These are phyloP conservation scores for Pyrgus malvae DNA, from an alignment of 2,888 invertebrate genomes.

Conservation along the genomic window DNA sequence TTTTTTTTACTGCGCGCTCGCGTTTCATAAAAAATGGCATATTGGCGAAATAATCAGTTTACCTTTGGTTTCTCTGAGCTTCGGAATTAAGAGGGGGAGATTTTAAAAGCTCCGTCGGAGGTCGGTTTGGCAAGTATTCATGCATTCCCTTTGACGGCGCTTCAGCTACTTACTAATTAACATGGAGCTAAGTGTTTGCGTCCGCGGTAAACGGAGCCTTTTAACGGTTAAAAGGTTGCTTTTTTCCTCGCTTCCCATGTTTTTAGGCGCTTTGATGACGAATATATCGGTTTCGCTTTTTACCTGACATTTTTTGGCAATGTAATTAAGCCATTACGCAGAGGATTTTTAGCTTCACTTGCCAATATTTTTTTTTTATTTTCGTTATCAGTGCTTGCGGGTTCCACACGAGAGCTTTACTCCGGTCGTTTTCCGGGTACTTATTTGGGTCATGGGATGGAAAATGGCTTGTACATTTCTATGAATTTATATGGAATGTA, in stretches of 20 bases:
- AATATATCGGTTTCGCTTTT: conserved; percentile 70
- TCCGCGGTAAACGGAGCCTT: conserved; percentile 80
- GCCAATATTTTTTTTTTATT: not conserved
- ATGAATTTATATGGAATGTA: too few species aligned
- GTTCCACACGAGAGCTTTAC: not conserved
- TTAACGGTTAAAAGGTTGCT: conserved; percentile 77
- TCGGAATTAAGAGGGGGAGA: conserved; percentile 69
- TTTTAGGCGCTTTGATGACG: conserved; percentile 72
- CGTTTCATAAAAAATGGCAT: conserved; percentile 57
- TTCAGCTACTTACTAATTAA: conserved; percentile 81
- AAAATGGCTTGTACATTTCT: too few species aligned
- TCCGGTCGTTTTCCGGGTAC: not conserved
- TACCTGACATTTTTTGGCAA: conserved; percentile 63
- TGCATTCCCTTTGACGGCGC: conserved; percentile 80
- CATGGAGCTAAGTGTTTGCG: conserved; percentile 79
- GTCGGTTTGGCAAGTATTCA: conserved; percentile 76
- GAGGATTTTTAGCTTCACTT: not conserved
- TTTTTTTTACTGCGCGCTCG: conserved; percentile 26
- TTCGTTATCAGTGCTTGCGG: not conserved
- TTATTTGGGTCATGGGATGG: too few species aligned
- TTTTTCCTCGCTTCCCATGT: conserved; percentile 62
- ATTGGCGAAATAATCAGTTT: conserved; percentile 76
- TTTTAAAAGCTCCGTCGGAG: conserved; percentile 76
- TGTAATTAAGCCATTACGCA: conserved; percentile 51
- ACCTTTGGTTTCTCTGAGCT: conserved; percentile 74